Evolutionary conservation across 1,140 invertebrate species (phyloP), one percentile per base, ranked within the genome.

Genomic region (Sycophila sp.): DNA sequence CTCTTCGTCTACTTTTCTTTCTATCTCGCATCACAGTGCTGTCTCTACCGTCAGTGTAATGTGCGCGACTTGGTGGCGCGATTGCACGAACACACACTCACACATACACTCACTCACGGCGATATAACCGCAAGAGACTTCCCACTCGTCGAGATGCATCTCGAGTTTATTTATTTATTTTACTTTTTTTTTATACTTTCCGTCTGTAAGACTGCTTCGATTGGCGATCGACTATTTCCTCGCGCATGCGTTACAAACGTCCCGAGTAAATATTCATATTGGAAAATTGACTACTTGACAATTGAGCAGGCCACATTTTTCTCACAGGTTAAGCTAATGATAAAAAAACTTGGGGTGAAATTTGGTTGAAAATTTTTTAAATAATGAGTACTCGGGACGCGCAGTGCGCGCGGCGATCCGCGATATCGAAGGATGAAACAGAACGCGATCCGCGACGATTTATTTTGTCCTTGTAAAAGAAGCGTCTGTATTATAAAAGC

Each of bases 401-500:
- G 49, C 10, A 24, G 24, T 53, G 7, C 26, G 24, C 24, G 22
- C 10, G n/a, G 28, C 26, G 19, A 15, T 22, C 10, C 4, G 42
- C 6, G 13, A 28, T n/a, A 55, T 53, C 22, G 24, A 38, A 22
- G 11, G 32, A 22, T 24, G 24, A 36, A 64, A 51, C n/a, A 22
- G 45, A 28, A 11, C 15, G 36, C n/a, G 47, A 53, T 11, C 19
- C 26, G 30, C 17, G 55, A 49, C 30, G 19, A 58, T 47, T 47
- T 49, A n/a, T 32, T 19, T 63, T 69, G 47, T 26, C 24, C 45
- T 56, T 40, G 5, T 32, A 70, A 64, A 45, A 56, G 40, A 64
- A 70, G 69, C 58, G 24, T 55, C 49, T 55, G 38, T 55, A 51
- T 17, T 62, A 69, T 69, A 58, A 64, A 58, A 70, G 40, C 60